Percentiles rank a stretch among this genome's conserved stretches.
Evolutionary conservation across 2,888 invertebrate species (phyloP).

Genomic region (Callyntrura sp.): DNA sequence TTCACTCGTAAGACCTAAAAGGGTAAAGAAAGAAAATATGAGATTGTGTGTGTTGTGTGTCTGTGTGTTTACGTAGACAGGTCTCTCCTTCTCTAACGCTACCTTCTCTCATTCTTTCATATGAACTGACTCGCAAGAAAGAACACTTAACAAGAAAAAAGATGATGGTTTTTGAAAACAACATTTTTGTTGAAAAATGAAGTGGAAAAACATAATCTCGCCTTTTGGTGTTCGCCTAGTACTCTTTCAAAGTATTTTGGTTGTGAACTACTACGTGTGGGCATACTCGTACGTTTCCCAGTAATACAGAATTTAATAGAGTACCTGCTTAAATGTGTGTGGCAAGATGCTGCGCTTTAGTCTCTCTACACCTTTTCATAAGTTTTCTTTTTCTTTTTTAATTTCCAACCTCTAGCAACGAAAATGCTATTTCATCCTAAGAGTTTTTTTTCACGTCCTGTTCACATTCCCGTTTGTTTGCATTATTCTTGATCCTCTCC

Average conservation of each 20-base stretch:
- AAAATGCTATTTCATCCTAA: not conserved
- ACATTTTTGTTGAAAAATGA: slow-evolving; percentile 73
- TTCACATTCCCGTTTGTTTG: slow-evolving; percentile 24
- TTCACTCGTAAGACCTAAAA: slow-evolving; percentile 59
- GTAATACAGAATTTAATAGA: not conserved
- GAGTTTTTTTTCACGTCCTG: not conserved
- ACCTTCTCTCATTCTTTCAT: slow-evolving; percentile 44
- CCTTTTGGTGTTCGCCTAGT: slow-evolving; percentile 9
- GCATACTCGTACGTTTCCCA: not conserved
- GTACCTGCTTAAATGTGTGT: not conserved
- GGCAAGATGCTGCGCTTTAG: not conserved
- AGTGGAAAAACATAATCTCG: slow-evolving; percentile 72
- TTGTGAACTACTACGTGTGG: too few species aligned
- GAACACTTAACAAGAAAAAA: slow-evolving; percentile 63
- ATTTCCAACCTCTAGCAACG: not conserved
- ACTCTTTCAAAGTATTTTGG: too few species aligned
- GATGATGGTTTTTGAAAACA: slow-evolving; percentile 69
- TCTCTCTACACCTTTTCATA: not conserved
- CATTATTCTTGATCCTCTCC: slow-evolving; percentile 24
- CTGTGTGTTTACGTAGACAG: not conserved
- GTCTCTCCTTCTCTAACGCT: not conserved
- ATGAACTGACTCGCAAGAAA: slow-evolving; percentile 45
- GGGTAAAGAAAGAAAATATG: slow-evolving; percentile 13
- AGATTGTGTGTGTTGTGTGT: not conserved
- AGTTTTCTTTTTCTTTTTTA: slow-evolving; percentile 26